Base-by-base conservation (phyloP, 1,140 invertebrate species). In the Lucilia sericata region DNA sequence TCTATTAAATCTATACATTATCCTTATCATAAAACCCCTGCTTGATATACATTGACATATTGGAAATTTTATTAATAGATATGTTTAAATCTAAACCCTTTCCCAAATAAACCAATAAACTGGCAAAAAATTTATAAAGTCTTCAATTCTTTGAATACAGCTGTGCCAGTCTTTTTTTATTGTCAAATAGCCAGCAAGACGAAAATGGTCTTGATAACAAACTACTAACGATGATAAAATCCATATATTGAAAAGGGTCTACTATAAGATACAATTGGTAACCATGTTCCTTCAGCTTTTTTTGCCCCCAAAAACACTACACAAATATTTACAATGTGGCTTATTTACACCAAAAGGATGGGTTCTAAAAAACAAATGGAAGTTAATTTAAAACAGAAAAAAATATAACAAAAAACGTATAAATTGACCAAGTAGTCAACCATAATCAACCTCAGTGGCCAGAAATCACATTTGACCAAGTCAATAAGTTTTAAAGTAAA, bases 371-470 rank as follows among this genome's bases (percentile, higher is more conserved):
- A 49, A 13, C 49, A 80, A 80, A 80, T 51, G 25, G 42, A 21
- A 80, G n/a, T 80, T 80, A 80, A 80, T 80, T 80, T 80, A 14
- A 80, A 49, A 80, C 12, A 49, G 42, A 49, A 49, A 34, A 51
- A 2, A 21, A 70, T 7, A 42, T 42, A 78, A 78, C 17, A 42
- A 21, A 25, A 80, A 80, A 80, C 9, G n/a, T 17, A 80, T 80
- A 80, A 80, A 80, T 80, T 80, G 76, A 80, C 76, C 76, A 80
- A 80, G 42, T 19, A 80, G 76, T 49, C 76, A 80, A 80, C 76
- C 76, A 80, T 80, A 80, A 80, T 80, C 76, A 80, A 80, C 76
- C 76, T 80, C 76, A 80, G 76, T 80, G 76, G 42, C 76, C 76
- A 80, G 76, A 80, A 80, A 80, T 80, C 76, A 80, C 76, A 80